Conservation (phyloP, 1,140 invertebrate species). For the Idris sp. region DNA sequence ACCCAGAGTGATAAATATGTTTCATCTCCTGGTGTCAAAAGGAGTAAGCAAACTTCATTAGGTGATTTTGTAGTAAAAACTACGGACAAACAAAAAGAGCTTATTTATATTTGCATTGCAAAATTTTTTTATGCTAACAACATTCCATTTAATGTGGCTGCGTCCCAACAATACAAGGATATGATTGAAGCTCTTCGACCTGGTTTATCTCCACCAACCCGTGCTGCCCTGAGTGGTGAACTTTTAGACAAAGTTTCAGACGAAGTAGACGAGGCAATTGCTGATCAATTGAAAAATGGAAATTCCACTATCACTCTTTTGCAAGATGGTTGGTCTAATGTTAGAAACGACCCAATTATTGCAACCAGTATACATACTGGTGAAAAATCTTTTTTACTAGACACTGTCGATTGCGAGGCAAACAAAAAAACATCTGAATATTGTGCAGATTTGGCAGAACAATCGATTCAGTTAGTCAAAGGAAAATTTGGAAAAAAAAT, state of each 20-base stretch:
- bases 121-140: constrained; percentile 22
- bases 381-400: too few relatives aligned
- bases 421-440: too few relatives aligned
- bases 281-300: neutral
- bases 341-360: constrained; percentile 18
- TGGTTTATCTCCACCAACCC: too few relatives aligned
- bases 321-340: constrained; percentile 20
- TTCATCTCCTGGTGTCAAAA: too few relatives aligned
- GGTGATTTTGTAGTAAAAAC: constrained; percentile 9
- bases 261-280: neutral
- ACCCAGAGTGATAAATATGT: too few relatives aligned
- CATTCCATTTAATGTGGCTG: constrained; percentile 7
- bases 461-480: too few relatives aligned
- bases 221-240: too few relatives aligned
- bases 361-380: constrained; percentile 7
- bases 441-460: neutral
- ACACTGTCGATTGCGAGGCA: too few relatives aligned
- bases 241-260: constrained; percentile 16
- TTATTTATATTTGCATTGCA: constrained; percentile 1
- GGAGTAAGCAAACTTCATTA: constrained; percentile 5
- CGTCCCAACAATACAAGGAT: neutral
- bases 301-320: constrained; percentile 14
- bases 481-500: too few relatives aligned
- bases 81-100: constrained; percentile 5
- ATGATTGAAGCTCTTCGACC: constrained; percentile 12